Conservation (phyloP, 1,140 invertebrate genomes). For the Caerostris extrusa region DNA sequence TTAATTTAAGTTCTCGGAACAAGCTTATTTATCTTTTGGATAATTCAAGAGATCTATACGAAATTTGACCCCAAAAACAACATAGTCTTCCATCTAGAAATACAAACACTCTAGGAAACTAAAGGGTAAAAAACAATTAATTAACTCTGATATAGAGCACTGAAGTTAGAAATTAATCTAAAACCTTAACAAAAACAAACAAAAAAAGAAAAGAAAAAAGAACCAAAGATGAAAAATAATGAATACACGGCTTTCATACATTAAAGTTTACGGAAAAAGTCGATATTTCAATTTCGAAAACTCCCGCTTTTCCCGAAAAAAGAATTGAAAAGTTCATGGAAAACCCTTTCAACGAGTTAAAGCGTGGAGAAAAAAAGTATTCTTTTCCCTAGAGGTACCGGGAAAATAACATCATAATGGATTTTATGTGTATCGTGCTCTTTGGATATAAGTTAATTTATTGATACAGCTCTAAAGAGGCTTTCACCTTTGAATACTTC, state of each 20-base stretch:
- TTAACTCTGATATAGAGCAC: background rate
- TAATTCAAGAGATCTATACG: background rate
- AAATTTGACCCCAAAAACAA: background rate
- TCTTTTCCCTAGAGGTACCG: background rate
- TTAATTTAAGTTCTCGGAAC: no score
- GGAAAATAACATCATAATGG: constrained; percentile 15
- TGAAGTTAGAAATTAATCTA: background rate
- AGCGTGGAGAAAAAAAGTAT: background rate
- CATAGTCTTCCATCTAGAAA: background rate
- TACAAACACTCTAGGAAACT: background rate
- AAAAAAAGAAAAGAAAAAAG: background rate
- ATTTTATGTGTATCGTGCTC: background rate
- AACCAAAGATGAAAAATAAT: no score
- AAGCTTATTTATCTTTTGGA: background rate
- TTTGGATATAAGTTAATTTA: background rate
- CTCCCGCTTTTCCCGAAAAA: background rate
- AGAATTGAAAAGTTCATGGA: background rate
- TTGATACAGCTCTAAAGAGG: background rate
- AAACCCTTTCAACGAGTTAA: background rate
- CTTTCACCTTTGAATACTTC: background rate
- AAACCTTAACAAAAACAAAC: background rate
- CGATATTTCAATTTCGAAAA: constrained; percentile 36
- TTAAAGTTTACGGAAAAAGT: background rate
- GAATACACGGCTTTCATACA: no score
- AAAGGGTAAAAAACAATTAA: background rate